Evolutionary conservation across 2,797 vertebrate genomes (phyloP), one percentile per base, ranked within the genome.

Genomic region (Diceros bicornis): DNA sequence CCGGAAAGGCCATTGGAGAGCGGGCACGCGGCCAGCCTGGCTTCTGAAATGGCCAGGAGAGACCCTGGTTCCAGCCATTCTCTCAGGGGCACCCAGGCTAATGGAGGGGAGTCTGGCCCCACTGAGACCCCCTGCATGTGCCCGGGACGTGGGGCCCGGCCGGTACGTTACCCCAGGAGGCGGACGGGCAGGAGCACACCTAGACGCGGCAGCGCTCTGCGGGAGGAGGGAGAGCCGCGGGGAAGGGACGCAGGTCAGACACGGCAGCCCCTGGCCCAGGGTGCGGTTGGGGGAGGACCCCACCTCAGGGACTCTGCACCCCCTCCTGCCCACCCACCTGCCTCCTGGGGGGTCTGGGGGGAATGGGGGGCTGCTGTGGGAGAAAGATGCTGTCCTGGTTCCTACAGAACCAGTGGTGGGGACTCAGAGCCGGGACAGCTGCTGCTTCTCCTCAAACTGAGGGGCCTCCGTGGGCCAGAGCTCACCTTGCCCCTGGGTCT

Each of bases 171-270:
- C 92, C 72, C 34, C 23, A 17, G n/a, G 71, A 32, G 74, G n/a
- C 2, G 6, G 55, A 32, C 5, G 6, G 4, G 55, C 74, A 1
- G 64, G 18, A 29, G 47, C 55, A 52, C 64, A 18, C 27, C 64
- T 52, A 94, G 50, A 81, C 4, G 2, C 4, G 64, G 75, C 92
- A 88, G 25, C 13, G 29, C 41, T 88, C 92, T 94, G 92, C 4
- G 1, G 82, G 68, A 5, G 2, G 34, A 44, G 61, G 47, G 88
- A 57, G 6, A 9, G 16, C 1, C 8, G 0, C 4, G 41, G 2
- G 23, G 32, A 10, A 21, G 3, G 32, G 75, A 68, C 75, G 57
- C 50, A 27, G 20, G 32, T 61, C 2, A 6, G 41, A 52, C 89
- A 32, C 13, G 25, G 14, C 52, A 59, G 16, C 17, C 71, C 32